Base-by-base conservation (phyloP, 2,888 invertebrate species). In the Entomobrya proxima region DNA sequence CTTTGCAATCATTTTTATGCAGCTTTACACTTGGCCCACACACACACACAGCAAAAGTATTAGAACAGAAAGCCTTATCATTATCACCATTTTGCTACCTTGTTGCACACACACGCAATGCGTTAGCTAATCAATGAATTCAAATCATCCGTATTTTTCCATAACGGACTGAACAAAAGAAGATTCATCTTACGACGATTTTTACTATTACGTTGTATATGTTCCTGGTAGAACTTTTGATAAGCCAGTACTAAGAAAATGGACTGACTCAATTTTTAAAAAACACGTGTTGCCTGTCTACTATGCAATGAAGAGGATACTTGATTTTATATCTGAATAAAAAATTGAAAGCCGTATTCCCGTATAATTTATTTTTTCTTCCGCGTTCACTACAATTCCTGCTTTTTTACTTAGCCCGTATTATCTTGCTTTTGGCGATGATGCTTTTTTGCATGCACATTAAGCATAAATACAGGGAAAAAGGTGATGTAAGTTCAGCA, bases 371-470 rank as follows among this genome's bases (percentile, higher is more conserved):
- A 24, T n/a, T 30, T 50, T 52, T 80, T 72, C 80, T 80, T 80
- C 80, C 80, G 80, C 67, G 80, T 69, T 80, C 35, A 69, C 35
- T n/a, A 18, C 18, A 74, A 74, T 35, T 52, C 74, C 74, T 69
- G 69, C 27, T 69, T 67, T 32, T 44, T 44, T 69, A 40, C 47
- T 69, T 69, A 69, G 40, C 69, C 69, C 44, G 44, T 69, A 44
- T 27, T n/a, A n/a, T n/a, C n/a, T n/a, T n/a, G n/a, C n/a, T n/a
- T n/a, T n/a, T n/a, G n/a, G n/a, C n/a, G n/a, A n/a, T n/a, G n/a
- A n/a, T 13, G 44, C 44, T 11, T 44, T 44, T 13, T 11, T 44
- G 7, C 44, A 44, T 44, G 7, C 44, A 13, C 44, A 44, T 44
- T 11, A 7, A 11, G 15, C 44, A 44, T 13, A 44, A 44, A 13